A percentile compares a stretch with the other conserved stretches of the same genome.
These are phyloP conservation scores for Sebastes fasciatus DNA, from an alignment of 2,113 vertebrate species.

Conservation along the genomic window DNA sequence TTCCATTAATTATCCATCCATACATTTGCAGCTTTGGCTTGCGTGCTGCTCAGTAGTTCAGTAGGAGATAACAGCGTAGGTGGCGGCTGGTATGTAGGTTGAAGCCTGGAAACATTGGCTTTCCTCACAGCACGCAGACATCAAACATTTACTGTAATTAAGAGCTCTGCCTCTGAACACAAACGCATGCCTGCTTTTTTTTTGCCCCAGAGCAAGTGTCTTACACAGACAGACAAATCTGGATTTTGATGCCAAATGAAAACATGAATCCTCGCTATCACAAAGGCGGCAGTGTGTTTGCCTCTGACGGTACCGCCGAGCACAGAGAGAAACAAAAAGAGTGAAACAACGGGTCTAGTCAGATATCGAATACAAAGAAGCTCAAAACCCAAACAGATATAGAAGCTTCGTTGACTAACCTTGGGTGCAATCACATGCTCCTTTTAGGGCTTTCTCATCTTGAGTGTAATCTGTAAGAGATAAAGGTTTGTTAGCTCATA, in stretches of 20 bases:
- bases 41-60: slow-evolving; percentile 19
- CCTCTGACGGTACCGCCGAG: slow-evolving; percentile 36
- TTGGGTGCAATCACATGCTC: slow-evolving; percentile 93
- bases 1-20: slow-evolving; percentile 14
- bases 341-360: slow-evolving; percentile 57
- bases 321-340: slow-evolving; percentile 13
- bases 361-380: slow-evolving; percentile 31
- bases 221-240: slow-evolving; percentile 45
- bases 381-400: background rate
- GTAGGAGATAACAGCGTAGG: slow-evolving; percentile 37
- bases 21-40: slow-evolving; percentile 15
- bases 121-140: slow-evolving; percentile 33
- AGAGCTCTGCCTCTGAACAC: slow-evolving; percentile 51
- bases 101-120: slow-evolving; percentile 12
- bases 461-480: slow-evolving; percentile 92
- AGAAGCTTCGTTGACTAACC: slow-evolving; percentile 77
- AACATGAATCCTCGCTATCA: slow-evolving; percentile 50
- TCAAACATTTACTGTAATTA: slow-evolving; percentile 62
- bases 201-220: slow-evolving; percentile 45
- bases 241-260: slow-evolving; percentile 56
- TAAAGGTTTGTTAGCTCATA: background rate
- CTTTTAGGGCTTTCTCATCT: slow-evolving; percentile 94
- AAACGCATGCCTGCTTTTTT: slow-evolving; percentile 25
- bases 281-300: slow-evolving; percentile 59
- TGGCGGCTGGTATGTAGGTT: slow-evolving; percentile 44